Evolutionary conservation across 2,888 invertebrate genomes (phyloP), one percentile per base, ranked within the genome.

Genomic region (Patella depressa): DNA sequence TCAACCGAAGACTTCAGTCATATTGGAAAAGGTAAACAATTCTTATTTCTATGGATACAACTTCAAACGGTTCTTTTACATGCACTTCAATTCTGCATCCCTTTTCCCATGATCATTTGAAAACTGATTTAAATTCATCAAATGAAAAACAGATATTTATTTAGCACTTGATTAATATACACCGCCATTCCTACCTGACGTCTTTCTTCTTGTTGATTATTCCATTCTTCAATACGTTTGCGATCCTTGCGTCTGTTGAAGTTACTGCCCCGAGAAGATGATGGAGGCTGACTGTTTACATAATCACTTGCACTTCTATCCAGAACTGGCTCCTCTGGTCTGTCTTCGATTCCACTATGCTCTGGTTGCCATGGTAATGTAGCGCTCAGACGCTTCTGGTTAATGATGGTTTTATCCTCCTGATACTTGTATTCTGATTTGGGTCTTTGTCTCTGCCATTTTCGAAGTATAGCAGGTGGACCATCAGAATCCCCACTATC

Each of bases 401-500:
- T 78, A 57, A 80, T 82, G 5, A 75, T 77, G 45, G 80, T 76
- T 53, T 82, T 73, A 65, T 81, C 81, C 1, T 73, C 73, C 19
- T 82, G 80, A 73, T 75, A 82, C 14, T 75, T 79, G 78, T 86
- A 84, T 57, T 86, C 86, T 12, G 85, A 83, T 14, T 84, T 81
- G 19, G 86, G 82, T 17, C 85, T 80, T 76, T 84, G 79, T 71
- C 85, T 76, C 76, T 87, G 88, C 88, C 88, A 88, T 45, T 87
- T 82, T 17, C 83, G 74, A n/a, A 89, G 81, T 45, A 86, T 83
- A n/a, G 86, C 86, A 17, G 89, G 88, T 14, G 88, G 89, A 29
- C 84, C 85, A 54, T 83, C 80, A 11, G 81, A 84, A 15, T 80
- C 82, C 12, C 79, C 72, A 2, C 76, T 79, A 34, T 78, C 77